phyloP scores from a whole-genome alignment of 2,113 vertebrate species.

The Caracal caracal region DNA sequence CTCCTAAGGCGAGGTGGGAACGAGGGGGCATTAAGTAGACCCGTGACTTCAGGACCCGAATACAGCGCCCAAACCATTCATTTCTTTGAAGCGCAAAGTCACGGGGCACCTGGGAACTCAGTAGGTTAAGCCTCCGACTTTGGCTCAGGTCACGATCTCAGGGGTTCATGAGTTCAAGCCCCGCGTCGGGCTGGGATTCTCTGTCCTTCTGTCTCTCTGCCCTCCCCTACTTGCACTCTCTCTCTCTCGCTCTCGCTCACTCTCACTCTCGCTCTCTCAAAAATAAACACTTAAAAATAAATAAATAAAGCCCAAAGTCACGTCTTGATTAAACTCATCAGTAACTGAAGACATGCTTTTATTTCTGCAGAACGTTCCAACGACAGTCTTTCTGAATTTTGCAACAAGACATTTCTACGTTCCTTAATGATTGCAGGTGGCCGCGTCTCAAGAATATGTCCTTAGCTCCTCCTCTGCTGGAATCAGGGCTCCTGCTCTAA shows the following conservation, averaged over 20 bases:
- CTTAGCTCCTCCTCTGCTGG: accelerated
- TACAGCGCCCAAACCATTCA: accelerated
- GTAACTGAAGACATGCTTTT: not conserved
- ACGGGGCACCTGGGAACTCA: too few species aligned
- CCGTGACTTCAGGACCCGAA: accelerated
- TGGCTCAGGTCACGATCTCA: too few species aligned
- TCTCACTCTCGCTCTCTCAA: too few species aligned
- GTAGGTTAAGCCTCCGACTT: too few species aligned
- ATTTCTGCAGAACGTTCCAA: not conserved
- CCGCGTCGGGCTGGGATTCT: too few species aligned
- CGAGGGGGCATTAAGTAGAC: accelerated
- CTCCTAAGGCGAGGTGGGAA: accelerated
- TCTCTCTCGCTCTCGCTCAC: too few species aligned
- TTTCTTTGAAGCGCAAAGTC: not conserved
- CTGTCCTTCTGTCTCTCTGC: too few species aligned
- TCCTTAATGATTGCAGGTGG: too few species aligned
- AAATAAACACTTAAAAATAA: too few species aligned
- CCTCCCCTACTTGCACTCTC: too few species aligned
- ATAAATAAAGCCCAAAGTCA: not conserved
- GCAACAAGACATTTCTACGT: not conserved
- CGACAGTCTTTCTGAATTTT: not conserved
- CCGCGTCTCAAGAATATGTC: accelerated
- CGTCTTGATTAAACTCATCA: not conserved
- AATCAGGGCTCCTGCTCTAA: not conserved
- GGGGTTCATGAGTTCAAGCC: too few species aligned